Base-by-base conservation (phyloP, 2,888 invertebrate species). In the Conistra vaccinii region DNA sequence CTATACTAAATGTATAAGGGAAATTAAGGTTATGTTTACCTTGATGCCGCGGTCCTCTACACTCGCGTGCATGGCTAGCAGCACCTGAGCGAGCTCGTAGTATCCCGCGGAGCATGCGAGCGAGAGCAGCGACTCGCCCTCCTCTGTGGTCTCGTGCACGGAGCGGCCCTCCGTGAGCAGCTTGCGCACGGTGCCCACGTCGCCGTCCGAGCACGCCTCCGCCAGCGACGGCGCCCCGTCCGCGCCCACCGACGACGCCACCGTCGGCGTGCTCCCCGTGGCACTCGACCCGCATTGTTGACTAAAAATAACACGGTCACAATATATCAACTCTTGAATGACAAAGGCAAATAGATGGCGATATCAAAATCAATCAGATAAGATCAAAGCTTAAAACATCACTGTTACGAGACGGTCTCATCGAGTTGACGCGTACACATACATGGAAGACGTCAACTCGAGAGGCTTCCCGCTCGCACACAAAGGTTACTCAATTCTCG, bases 21-120 rank as follows among this genome's bases (percentile, higher is more conserved):
- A 17, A 26, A 26, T 55, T 1, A 26, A 20, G 3, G 3, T 32
- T 9, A 57, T 58, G 29, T 58, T 58, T 58, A 96, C 96, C 96
- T 99, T 99, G 94, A 99, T 98, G 78, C 99, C 99, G 80, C 99
- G 97, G 95, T 99, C 99, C 95, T 99, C 99, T 76, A 99, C 99
- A 96, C 99, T 99, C 78, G 99, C 99, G 94, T 99, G 98, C 99
- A 99, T 99, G 71, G 99, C 99, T 90, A 99, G 96, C 90, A 99
- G 97, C 91, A 99, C 99, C 97, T 99, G 99, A 88, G 99, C 99
- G 88, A 99, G 97, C 96, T 99, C 99, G 97, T 98, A 99, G 96
- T 99, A 99, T 68, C 99, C 99, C 81, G 99, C 99, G 81, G 99
- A 99, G 95, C 99, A 99, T 80, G 99, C 99, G 90, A 99, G 97